phyloP scores from a whole-genome alignment of 2,113 vertebrate genomes.

The Gnathochromis pfefferi region DNA sequence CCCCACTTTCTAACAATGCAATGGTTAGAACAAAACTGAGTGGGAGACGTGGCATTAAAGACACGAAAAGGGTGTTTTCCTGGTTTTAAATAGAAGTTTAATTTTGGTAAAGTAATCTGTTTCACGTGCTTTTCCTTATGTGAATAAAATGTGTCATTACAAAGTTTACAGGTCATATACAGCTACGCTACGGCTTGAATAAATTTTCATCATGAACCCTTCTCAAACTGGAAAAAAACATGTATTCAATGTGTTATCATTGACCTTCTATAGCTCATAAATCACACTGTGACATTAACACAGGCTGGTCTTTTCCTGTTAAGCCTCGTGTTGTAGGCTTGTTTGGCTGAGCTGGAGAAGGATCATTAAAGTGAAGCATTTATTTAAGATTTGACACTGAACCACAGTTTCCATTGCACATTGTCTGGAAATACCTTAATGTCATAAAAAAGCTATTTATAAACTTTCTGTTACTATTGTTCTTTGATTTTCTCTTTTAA shows the following conservation, averaged over 20 bases:
- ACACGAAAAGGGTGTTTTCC: background rate
- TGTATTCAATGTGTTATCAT: background rate
- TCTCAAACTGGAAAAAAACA: background rate
- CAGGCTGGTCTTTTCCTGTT: background rate
- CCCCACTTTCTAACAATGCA: background rate
- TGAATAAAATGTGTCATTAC: background rate
- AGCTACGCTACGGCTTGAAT: background rate
- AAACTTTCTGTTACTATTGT: constrained; percentile 12
- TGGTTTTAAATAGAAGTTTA: background rate
- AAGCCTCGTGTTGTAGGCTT: constrained; percentile 1
- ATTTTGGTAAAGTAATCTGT: background rate
- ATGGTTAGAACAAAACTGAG: background rate
- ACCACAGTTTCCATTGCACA: constrained; percentile 19
- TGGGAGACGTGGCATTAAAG: background rate
- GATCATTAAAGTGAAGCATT: background rate
- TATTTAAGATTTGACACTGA: background rate
- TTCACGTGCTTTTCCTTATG: background rate
- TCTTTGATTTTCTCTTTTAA: background rate
- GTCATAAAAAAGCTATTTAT: constrained; percentile 46
- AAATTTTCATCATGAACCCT: background rate
- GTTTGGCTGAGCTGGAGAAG: constrained; percentile 3
- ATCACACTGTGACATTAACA: background rate
- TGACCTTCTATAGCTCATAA: background rate
- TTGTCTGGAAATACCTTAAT: constrained; percentile 24
- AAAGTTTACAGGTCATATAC: background rate